Conservation (phyloP, 2,797 vertebrate genomes). For the Mormyrus proboscirostris region DNA sequence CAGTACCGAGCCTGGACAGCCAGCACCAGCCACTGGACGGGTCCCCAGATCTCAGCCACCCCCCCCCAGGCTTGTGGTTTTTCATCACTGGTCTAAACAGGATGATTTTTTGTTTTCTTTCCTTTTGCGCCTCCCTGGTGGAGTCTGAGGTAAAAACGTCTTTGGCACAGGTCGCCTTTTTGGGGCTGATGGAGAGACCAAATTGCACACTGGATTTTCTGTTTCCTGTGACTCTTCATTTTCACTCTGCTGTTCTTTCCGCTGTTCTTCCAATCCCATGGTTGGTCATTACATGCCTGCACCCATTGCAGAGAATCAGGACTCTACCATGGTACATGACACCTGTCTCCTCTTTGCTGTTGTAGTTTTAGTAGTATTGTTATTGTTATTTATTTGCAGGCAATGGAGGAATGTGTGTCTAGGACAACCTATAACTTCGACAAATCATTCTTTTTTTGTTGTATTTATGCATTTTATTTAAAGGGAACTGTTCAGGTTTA, state of each 20-base stretch:
- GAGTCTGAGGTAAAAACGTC: not conserved
- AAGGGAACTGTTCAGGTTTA: not conserved
- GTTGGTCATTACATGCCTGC: not conserved
- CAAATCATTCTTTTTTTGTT: not conserved
- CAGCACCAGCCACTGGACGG: not conserved
- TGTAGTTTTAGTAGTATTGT: not conserved
- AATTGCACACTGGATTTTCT: not conserved
- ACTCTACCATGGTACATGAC: not conserved
- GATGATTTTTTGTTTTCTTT: not conserved
- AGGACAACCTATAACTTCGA: not conserved
- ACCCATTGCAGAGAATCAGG: not conserved
- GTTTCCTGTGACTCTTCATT: not conserved
- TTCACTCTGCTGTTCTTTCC: not conserved
- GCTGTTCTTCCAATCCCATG: not conserved
- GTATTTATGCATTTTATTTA: constrained; percentile 3
- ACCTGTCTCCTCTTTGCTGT: not conserved
- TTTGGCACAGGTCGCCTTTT: not conserved
- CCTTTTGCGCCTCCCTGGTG: not conserved
- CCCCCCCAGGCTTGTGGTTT: not conserved
- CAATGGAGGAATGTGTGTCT: not conserved
- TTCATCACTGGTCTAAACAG: not conserved
- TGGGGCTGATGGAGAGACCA: not conserved
- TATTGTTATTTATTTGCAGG: not conserved
- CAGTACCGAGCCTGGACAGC: not conserved
- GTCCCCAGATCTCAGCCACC: not conserved